A percentile compares a stretch with the other conserved stretches of the same genome.
Evolutionary conservation across 2,797 vertebrate species (phyloP).

Genomic region (Tachyglossus aculeatus): DNA sequence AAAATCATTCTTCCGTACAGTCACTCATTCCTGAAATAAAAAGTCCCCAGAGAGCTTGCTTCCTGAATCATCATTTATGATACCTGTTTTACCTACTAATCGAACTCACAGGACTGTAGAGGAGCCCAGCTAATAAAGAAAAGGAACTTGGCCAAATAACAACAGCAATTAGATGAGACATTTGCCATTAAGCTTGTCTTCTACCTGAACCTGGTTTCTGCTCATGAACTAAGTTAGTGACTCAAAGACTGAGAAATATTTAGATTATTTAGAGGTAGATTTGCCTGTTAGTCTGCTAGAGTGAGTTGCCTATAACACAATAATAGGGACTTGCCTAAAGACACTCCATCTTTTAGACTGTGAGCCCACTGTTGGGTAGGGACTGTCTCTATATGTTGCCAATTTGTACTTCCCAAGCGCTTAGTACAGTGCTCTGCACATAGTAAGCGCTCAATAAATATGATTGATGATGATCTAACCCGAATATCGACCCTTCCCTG

Average conservation of each 20-base stretch:
- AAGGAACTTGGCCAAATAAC: constrained; percentile 18
- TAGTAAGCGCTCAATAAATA: too few species aligned
- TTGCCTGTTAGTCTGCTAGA: constrained; percentile 28
- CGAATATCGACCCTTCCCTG: not conserved
- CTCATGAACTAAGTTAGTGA: not conserved
- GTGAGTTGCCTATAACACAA: not conserved
- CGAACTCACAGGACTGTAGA: not conserved
- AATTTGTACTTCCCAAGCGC: too few species aligned
- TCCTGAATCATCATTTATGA: not conserved
- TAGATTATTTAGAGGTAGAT: not conserved
- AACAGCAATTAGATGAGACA: not conserved
- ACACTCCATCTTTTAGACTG: constrained; percentile 22
- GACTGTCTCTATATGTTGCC: too few species aligned
- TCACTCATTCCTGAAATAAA: not conserved
- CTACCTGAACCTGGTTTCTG: not conserved
- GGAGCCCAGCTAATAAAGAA: constrained; percentile 27
- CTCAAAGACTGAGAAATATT: not conserved
- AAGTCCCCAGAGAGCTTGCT: not conserved
- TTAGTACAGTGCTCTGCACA: too few species aligned
- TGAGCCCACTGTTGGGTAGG: too few species aligned
- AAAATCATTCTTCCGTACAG: not conserved
- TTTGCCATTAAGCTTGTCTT: not conserved
- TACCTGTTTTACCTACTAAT: constrained; percentile 6
- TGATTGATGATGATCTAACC: too few species aligned
- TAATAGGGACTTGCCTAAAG: constrained; percentile 23